phyloP scores from a whole-genome alignment of 2,113 vertebrate genomes.

The Mionectes macconnelli region DNA sequence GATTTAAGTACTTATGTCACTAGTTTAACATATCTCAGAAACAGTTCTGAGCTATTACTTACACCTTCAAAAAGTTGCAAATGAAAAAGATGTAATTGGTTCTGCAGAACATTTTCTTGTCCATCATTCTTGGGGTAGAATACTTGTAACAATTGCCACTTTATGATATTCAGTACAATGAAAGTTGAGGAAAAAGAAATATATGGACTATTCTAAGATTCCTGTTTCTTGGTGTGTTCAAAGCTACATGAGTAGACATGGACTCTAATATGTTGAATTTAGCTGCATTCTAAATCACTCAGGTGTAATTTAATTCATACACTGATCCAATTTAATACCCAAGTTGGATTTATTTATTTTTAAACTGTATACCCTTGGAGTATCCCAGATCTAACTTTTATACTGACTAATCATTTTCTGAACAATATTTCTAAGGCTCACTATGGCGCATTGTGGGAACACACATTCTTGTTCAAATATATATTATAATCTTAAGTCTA shows the following conservation, averaged over 20 bases:
- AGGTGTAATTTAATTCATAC: not conserved
- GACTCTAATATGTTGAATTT: not conserved
- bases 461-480: not conserved
- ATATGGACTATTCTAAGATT: not conserved
- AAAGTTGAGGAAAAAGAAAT: not conserved
- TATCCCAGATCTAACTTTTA: not conserved
- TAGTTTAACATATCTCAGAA: not conserved
- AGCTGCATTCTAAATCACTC: not conserved
- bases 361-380: not conserved
- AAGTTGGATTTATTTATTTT: not conserved
- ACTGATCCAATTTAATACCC: not conserved
- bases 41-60: not conserved
- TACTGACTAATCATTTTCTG: not conserved
- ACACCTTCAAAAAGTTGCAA: not conserved
- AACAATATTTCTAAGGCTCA: not conserved
- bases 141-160: not conserved
- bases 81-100: not conserved
- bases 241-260: not conserved
- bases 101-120: not conserved
- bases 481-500: not conserved
- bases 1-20: not conserved
- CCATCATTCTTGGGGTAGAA: not conserved
- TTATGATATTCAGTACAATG: not conserved
- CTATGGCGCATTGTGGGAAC: not conserved
- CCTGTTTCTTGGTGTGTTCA: not conserved